phyloP scores from a whole-genome alignment of 2,797 vertebrate species.

The Poecilia wingei region DNA sequence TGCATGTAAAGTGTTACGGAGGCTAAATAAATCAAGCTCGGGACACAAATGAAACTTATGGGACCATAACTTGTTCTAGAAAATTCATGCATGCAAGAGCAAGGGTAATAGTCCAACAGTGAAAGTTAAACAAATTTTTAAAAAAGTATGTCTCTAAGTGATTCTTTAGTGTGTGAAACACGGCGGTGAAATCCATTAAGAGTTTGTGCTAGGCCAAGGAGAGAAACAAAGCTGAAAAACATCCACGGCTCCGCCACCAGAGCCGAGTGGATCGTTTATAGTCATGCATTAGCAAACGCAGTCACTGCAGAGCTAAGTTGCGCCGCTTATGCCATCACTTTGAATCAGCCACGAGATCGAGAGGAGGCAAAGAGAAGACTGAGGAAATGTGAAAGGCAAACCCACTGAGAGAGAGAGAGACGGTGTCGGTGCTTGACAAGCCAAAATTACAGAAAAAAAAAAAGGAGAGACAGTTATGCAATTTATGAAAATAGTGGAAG shows the following conservation, averaged over 20 bases:
- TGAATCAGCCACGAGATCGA: constrained; percentile 37
- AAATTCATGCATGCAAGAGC: constrained; percentile 27
- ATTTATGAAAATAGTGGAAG: not conserved
- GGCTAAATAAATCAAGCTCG: constrained; percentile 34
- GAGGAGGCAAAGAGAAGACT: constrained; percentile 10
- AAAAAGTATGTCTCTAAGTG: constrained; percentile 57
- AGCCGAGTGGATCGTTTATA: constrained; percentile 64
- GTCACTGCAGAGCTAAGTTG: constrained; percentile 42
- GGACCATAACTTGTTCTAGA: constrained; percentile 50
- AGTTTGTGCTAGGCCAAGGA: constrained; percentile 36
- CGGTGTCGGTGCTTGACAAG: not conserved
- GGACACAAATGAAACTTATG: constrained; percentile 33
- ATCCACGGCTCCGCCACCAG: constrained; percentile 35
- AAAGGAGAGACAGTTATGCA: not conserved
- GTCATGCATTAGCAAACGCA: constrained; percentile 61
- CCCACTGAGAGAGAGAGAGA: not conserved
- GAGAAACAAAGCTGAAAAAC: constrained; percentile 48
- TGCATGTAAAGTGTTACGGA: constrained; percentile 34
- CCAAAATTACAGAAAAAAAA: not conserved
- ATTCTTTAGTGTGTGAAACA: constrained; percentile 70
- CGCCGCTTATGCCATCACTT: constrained; percentile 40
- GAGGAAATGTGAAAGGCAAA: not conserved
- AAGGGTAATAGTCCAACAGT: constrained; percentile 31
- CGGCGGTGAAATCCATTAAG: constrained; percentile 45
- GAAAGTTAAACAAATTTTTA: constrained; percentile 49